A percentile compares a stretch with the other conserved stretches of the same genome.
These are phyloP conservation scores for Spicauda simplicius DNA, from an alignment of 2,888 invertebrate genomes.

Conservation along the genomic window DNA sequence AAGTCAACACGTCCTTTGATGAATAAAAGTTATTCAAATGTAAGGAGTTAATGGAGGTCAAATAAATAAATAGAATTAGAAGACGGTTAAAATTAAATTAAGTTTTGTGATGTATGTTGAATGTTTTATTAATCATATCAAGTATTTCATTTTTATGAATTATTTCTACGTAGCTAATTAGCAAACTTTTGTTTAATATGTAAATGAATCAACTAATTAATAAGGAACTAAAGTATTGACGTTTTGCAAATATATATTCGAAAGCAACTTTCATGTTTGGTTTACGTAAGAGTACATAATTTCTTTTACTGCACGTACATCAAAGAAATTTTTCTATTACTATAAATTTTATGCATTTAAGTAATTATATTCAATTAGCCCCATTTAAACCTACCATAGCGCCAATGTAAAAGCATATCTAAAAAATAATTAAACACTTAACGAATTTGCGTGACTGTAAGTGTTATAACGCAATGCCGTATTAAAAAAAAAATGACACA, in stretches of 20 bases:
- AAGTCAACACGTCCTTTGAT: too few species aligned
- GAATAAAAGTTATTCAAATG: too few species aligned
- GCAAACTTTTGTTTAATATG: too few species aligned
- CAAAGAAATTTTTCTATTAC: not conserved
- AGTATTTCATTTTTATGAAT: too few species aligned
- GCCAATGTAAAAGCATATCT: slow-evolving; percentile 13
- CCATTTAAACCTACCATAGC: slow-evolving; percentile 1
- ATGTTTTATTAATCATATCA: too few species aligned
- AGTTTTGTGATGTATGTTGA: too few species aligned
- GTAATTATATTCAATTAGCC: not conserved
- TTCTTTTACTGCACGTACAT: not conserved
- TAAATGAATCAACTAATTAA: too few species aligned
- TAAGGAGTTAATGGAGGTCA: too few species aligned
- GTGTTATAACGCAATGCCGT: not conserved
- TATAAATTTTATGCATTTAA: not conserved
- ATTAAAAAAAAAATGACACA: not conserved
- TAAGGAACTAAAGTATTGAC: not conserved
- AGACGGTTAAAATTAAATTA: too few species aligned
- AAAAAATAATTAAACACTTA: slow-evolving; percentile 18
- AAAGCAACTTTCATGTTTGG: not conserved
- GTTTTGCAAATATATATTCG: not conserved
- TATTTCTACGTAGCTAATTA: too few species aligned
- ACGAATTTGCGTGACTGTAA: not conserved
- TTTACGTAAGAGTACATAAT: not conserved
- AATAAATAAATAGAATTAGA: too few species aligned